Evolutionary conservation across 1,140 invertebrate genomes (phyloP).

Genomic region (Linepithema humile): DNA sequence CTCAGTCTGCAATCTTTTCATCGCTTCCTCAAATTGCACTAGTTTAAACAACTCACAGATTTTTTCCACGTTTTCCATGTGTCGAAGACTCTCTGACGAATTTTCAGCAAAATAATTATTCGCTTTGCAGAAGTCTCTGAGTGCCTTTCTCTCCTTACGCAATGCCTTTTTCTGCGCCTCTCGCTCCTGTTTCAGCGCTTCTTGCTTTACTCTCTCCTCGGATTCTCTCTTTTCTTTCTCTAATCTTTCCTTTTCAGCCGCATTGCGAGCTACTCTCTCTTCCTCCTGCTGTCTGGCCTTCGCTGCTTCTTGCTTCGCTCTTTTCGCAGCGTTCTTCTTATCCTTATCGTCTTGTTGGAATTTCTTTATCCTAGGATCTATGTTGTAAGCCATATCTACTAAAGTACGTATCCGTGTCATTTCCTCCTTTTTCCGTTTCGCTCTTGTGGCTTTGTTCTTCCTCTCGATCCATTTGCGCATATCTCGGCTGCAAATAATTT

Average conservation of each 20-base stretch:
- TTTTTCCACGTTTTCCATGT: conserved; percentile 96
- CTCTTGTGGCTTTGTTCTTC: conserved; percentile 96
- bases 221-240: conserved; percentile 94
- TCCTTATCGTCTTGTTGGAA: conserved; percentile 98
- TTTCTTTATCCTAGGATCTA: conserved; percentile 95
- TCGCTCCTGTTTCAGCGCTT: conserved; percentile 94
- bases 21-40: conserved; percentile 90
- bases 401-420: conserved; percentile 94
- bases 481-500: conserved; percentile 87
- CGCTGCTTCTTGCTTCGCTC: conserved; percentile 95
- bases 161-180: conserved; percentile 93
- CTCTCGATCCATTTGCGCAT: conserved; percentile 99
- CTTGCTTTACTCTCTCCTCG: conserved; percentile 91
- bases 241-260: conserved; percentile 87
- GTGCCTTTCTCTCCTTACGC: conserved; percentile 93
- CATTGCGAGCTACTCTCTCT: conserved; percentile 89
- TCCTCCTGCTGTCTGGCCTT: conserved; percentile 93
- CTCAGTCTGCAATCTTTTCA: conserved; percentile 88
- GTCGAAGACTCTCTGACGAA: conserved; percentile 90
- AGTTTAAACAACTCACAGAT: conserved; percentile 93
- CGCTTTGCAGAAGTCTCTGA: conserved; percentile 94
- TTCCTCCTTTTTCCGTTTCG: conserved; percentile 98
- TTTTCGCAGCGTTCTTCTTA: conserved; percentile 94
- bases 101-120: conserved; percentile 93
- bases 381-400: conserved; percentile 97